Evolutionary conservation across 2,113 vertebrate species (phyloP), one percentile per base, ranked within the genome.

Genomic region (Rhabdornis inornatus): DNA sequence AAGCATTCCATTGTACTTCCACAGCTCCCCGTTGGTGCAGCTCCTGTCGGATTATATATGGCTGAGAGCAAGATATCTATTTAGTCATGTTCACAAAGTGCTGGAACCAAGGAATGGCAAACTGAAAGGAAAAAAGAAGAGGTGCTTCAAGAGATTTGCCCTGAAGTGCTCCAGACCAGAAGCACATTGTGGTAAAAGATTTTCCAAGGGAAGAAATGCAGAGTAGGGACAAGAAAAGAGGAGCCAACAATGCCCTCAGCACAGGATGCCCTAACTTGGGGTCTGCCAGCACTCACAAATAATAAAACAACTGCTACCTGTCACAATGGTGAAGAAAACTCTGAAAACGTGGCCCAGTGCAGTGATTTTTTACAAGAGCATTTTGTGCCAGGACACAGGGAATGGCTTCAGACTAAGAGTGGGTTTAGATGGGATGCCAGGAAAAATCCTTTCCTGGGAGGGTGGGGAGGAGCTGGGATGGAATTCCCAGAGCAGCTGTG

Each of bases 331-430:
- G 50, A 69, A 42, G 28, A 49, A 95, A 91, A 45, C 24, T 37
- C 35, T 22, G 63, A 50, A 87, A 85, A 53, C 0, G 0, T 13
- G 31, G 60, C 31, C 17, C 57, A 52, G 6, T 2, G 18, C 0
- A 2, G 33, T 11, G 57, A 49, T 47, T 31, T 68, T 61, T 69
- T 0, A 33, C 6, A 39, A 39, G 12, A 61, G 33, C 23, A 20
- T 45, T 33, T 45, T 31, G 30, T 49, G 63, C 27, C 31, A 35
- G 18, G 10, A 37, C 31, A 28, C 31, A 30, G 31, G 27, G 8
- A 89, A 50, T 9, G 6, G 18, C 3, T 68, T 33, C 20, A 27
- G 14, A 3, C 10, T 35, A 8, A 7, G 47, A 35, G 17, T 5
- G 11, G 22, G 8, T 10, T 42, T 49, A 13, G 25, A 20, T 37